Evolutionary conservation across 2,888 invertebrate genomes (phyloP).

Genomic region (Troides helena): DNA sequence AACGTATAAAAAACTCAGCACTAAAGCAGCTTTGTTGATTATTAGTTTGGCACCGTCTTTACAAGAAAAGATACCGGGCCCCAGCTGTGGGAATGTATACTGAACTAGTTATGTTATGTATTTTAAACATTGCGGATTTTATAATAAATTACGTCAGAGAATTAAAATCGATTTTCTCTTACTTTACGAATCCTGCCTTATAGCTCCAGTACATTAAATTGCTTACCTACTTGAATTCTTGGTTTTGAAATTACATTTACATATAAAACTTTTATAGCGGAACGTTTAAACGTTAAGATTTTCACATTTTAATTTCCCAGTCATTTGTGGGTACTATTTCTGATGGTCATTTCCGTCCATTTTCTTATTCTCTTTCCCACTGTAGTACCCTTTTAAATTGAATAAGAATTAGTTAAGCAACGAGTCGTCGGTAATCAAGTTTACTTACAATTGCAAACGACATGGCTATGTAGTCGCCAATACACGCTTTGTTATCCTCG

Average conservation of each 20-base stretch:
- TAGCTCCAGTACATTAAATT: background rate
- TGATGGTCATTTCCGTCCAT: slow-evolving; percentile 47
- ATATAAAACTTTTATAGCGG: slow-evolving; percentile 7
- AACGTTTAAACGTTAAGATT: background rate
- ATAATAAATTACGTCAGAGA: slow-evolving; percentile 31
- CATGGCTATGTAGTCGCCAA: slow-evolving; percentile 61
- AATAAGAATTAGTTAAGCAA: slow-evolving; percentile 69
- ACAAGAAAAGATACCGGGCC: too few species aligned
- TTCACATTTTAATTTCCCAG: slow-evolving; percentile 54
- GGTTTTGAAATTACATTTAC: slow-evolving; percentile 3
- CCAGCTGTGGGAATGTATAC: too few species aligned
- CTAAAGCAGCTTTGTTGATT: too few species aligned
- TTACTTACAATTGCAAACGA: slow-evolving; percentile 71
- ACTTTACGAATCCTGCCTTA: background rate
- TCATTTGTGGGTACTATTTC: slow-evolving; percentile 43
- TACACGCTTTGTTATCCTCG: slow-evolving; percentile 55
- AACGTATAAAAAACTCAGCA: too few species aligned
- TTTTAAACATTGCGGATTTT: background rate
- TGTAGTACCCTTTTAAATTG: slow-evolving; percentile 55
- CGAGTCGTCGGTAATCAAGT: slow-evolving; percentile 60
- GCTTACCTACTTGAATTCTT: background rate
- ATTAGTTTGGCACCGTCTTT: too few species aligned
- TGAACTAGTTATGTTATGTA: background rate
- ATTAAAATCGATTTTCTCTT: background rate
- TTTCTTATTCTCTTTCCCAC: slow-evolving; percentile 49